Conservation (phyloP, 2,888 invertebrate genomes). For the Alloscopus bannaensis region DNA sequence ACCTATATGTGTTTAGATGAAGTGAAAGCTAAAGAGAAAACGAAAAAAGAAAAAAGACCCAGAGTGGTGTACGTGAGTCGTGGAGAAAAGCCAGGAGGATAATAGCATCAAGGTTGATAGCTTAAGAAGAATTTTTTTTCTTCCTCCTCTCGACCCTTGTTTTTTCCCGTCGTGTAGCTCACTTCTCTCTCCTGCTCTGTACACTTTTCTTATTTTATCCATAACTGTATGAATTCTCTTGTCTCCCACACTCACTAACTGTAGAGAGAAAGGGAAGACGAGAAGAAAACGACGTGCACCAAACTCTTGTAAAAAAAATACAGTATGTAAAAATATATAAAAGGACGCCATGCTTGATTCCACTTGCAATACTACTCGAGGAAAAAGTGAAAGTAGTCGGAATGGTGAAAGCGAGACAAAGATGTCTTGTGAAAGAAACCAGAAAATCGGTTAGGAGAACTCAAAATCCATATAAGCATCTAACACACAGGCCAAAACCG, state of each 20-base stretch:
- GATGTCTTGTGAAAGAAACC: conserved; percentile 57
- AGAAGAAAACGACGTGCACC: no score
- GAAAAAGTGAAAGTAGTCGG: conserved; percentile 31
- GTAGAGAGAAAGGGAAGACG: conserved; percentile 24
- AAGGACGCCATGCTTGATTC: conserved; percentile 18
- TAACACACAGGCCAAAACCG: no score
- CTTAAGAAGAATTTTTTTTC: conserved; percentile 51
- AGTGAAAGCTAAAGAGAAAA: conserved; percentile 25
- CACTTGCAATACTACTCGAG: no score
- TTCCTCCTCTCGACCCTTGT: conserved; percentile 57
- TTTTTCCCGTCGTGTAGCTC: conserved; percentile 24
- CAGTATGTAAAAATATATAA: conserved; percentile 24
- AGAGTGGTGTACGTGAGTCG: conserved; percentile 54
- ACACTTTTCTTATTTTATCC: conserved; percentile 33
- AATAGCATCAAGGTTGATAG: conserved; percentile 61
- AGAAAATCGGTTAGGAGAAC: conserved; percentile 57
- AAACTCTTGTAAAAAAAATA: conserved; percentile 22
- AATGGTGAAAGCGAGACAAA: conserved; percentile 43
- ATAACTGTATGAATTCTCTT: conserved; percentile 53
- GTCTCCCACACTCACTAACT: conserved; percentile 45
- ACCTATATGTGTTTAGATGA: conserved; percentile 17
- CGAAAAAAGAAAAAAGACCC: conserved; percentile 23
- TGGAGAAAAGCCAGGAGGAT: conserved; percentile 60
- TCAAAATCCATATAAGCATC: conserved; percentile 25
- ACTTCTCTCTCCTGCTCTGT: conserved; percentile 36